A percentile compares a stretch with the other conserved stretches of the same genome.
Conservation (phyloP, 2,888 invertebrate genomes). For the Neoscelio sp. region DNA sequence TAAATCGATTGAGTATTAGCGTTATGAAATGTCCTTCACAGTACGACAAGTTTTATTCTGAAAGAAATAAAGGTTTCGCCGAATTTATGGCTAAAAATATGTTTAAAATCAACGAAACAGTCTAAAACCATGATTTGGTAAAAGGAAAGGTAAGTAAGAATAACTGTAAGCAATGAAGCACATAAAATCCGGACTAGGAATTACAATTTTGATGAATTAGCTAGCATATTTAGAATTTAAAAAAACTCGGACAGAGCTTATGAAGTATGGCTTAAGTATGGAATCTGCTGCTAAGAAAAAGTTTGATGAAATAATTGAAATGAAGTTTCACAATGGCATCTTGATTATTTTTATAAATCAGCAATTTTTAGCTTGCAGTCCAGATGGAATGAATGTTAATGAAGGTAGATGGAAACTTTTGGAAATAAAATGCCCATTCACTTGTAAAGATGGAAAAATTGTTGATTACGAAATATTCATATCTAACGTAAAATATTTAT, state of each 20-base stretch:
- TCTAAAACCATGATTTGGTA: conserved; percentile 5
- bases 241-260: conserved; percentile 9
- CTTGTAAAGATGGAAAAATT: too few relatives aligned
- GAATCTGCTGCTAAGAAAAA: conserved; percentile 5
- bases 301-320: neutral
- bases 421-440: conserved; percentile 14
- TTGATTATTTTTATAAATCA: neutral
- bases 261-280: conserved; percentile 8
- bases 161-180: conserved; percentile 5
- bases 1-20: neutral
- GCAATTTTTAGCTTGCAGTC: conserved; percentile 9
- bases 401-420: neutral
- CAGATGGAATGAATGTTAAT: conserved; percentile 6
- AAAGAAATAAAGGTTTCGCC: neutral
- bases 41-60: conserved; percentile 1
- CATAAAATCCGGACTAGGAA: neutral
- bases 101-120: conserved; percentile 2
- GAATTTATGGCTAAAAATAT: neutral
- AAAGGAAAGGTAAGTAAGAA: neutral
- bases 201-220: conserved; percentile 1
- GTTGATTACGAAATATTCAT: neutral
- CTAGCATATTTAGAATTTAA: neutral
- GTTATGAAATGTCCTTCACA: neutral
- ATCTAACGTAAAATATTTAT: conserved; percentile 9
- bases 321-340: neutral